These are phyloP conservation scores for Pyralis farinalis DNA, from an alignment of 2,888 invertebrate species.

Conservation along the genomic window DNA sequence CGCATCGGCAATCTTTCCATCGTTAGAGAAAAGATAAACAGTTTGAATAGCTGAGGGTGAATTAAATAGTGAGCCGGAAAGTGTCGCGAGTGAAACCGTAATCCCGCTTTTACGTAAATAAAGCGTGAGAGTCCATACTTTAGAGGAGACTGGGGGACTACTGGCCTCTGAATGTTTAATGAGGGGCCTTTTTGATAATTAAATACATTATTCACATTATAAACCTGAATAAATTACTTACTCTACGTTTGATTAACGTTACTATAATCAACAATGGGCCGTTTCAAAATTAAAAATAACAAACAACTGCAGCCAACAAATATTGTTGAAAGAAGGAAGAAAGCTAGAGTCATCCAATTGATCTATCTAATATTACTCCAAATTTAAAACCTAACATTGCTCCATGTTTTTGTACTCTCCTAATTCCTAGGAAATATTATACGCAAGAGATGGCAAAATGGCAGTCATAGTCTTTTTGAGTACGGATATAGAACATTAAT, in stretches of 20 bases:
- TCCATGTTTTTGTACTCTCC: too few relatives aligned
- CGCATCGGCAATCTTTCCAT: conserved; percentile 17
- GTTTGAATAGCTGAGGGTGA: conserved; percentile 24
- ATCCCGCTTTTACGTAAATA: conserved; percentile 55
- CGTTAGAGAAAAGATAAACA: conserved; percentile 21
- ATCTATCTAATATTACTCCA: too few relatives aligned
- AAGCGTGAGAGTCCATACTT: conserved; percentile 40
- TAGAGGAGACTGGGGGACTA: conserved; percentile 34
- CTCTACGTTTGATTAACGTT: conserved; percentile 3
- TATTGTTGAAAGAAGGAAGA: too few relatives aligned
- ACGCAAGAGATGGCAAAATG: too few relatives aligned
- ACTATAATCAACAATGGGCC: too few relatives aligned
- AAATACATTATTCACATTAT: conserved; percentile 35
- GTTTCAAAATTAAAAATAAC: too few relatives aligned
- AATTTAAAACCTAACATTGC: too few relatives aligned
- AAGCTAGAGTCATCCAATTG: too few relatives aligned
- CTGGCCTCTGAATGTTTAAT: conserved; percentile 51
- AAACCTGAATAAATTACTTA: conserved; percentile 15
- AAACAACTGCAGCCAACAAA: too few relatives aligned
- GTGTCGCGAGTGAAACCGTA: conserved; percentile 36
- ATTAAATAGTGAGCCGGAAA: conserved; percentile 36
- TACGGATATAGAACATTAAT: too few relatives aligned
- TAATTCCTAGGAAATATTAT: too few relatives aligned
- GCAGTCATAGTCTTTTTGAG: too few relatives aligned
- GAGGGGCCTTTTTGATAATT: conserved; percentile 49